These are phyloP conservation scores for Saxicola maurus DNA, from an alignment of 2,797 vertebrate species.

Conservation along the genomic window DNA sequence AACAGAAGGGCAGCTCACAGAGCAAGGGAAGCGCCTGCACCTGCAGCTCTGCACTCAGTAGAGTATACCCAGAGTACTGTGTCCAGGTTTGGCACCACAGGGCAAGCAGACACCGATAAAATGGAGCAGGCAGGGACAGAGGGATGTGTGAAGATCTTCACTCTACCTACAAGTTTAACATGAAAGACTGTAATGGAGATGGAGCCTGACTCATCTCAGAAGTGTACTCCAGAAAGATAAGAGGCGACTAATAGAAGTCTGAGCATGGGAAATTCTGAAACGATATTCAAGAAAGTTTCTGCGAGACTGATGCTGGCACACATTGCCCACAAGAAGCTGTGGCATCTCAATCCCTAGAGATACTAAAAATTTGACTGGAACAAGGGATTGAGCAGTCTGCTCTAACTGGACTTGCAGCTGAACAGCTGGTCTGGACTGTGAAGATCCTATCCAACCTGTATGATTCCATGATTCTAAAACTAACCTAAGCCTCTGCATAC, in stretches of 20 bases:
- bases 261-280: neutral
- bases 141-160: neutral
- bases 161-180: neutral
- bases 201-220: neutral
- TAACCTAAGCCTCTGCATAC: neutral
- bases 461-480: neutral
- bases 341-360: neutral
- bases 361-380: neutral
- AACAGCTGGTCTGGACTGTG: neutral
- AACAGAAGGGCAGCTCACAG: too few species aligned
- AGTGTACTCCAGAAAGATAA: neutral
- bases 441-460: neutral
- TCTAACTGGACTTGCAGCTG: neutral
- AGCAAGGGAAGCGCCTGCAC: neutral
- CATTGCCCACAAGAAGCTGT: neutral
- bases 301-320: neutral
- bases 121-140: rapidly evolving
- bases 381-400: neutral
- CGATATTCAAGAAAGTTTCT: neutral
- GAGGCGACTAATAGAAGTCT: neutral
- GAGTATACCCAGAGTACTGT: neutral
- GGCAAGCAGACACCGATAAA: neutral
- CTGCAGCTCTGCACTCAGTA: neutral
- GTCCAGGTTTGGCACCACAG: neutral
- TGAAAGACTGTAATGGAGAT: neutral